Percentiles rank a stretch among this genome's conserved stretches.
phyloP scores from a whole-genome alignment of 2,113 vertebrate species.

The Apteryx owenii region DNA sequence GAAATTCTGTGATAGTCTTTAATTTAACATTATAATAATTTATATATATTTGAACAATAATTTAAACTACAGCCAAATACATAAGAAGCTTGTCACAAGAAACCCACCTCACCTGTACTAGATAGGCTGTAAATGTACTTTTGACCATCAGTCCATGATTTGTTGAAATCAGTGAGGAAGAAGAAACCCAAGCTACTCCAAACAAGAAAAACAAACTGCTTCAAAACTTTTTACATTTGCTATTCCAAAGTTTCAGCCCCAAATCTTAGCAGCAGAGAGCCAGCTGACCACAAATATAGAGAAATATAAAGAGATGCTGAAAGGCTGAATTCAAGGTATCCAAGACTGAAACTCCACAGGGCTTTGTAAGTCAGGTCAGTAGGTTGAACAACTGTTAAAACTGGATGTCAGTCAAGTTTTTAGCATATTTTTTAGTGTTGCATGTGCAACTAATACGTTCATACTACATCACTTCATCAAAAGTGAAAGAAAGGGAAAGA shows the following conservation, averaged over 20 bases:
- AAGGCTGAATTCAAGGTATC: neutral
- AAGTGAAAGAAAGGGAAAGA: neutral
- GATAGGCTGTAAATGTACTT: neutral
- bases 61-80: neutral
- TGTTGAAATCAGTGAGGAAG: neutral
- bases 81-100: neutral
- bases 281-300: neutral
- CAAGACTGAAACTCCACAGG: neutral
- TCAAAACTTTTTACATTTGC: neutral
- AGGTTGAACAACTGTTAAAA: neutral
- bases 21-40: neutral
- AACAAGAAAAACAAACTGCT: neutral
- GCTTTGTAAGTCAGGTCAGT: neutral
- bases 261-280: neutral
- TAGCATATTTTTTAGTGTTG: neutral
- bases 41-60: neutral
- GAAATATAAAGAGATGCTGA: neutral
- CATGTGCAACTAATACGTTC: neutral
- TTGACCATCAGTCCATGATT: neutral
- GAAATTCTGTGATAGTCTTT: neutral
- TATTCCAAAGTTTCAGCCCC: neutral
- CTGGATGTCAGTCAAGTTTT: neutral
- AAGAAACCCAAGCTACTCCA: neutral
- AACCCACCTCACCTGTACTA: neutral
- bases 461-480: neutral